Base-by-base conservation (phyloP, 2,113 vertebrate species). In the Aspiorhynchus laticeps region DNA sequence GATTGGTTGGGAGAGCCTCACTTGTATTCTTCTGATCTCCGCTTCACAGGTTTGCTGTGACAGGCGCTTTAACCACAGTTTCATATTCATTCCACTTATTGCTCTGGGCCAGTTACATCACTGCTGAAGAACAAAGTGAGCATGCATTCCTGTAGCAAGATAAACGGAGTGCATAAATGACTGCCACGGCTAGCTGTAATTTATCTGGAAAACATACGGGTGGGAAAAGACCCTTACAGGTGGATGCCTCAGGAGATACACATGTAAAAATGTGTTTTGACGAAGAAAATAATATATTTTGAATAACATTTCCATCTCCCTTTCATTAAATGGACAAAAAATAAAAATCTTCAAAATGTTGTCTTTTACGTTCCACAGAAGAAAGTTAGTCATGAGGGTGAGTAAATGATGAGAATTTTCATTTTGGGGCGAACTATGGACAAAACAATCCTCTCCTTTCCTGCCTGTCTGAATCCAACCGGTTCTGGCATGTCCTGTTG, bases 41-140 rank as follows among this genome's bases (percentile, higher is more conserved):
- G 67, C 87, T 84, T 86, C 80, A 83, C 80, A 76, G 88, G 88
- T 89, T 38, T 77, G 77, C 83, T 87, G 74, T 83, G 86, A 83
- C 56, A 51, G 75, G 74, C 28, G 5, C 56, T 84, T 78, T 21
- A 77, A 77, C 80, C 71, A 82, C 86, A 88, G 74, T 79, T 77
- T 77, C 81, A 83, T 21, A 65, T 87, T 81, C 21, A 82, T 76
- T 80, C 33, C 74, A 41, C 79, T 76, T 69, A 28, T 83, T 80
- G 84, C 78, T 75, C 82, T 85, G 61, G 28, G 65, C 89, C 69
- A 12, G 79, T 85, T 87, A 80, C 88, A 86, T 89, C 88, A 86
- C 33, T 51, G 38, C n/a, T 10, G 2, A 31, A n/a, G 75, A 90
- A 80, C 86, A 71, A 89, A 86, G 86, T 69, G 15, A 61, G 69